These are phyloP conservation scores for Antigone vipio DNA, from an alignment of 2,113 vertebrate species.

Conservation along the genomic window DNA sequence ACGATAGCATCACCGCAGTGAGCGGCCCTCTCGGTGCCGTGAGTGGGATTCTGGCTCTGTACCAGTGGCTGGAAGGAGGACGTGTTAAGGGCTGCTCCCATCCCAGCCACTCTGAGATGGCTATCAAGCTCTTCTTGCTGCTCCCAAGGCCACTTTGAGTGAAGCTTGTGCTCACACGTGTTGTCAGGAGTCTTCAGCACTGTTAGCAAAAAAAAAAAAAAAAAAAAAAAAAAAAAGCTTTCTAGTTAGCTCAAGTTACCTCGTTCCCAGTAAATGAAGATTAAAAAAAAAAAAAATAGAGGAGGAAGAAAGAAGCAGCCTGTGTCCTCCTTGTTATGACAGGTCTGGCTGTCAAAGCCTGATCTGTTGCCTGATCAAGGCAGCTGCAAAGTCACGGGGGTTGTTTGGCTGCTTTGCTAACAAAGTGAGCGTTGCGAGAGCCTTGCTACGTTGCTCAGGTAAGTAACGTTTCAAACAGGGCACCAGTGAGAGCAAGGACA, in stretches of 20 bases:
- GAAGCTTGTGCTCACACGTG: neutral
- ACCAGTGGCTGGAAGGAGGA: neutral
- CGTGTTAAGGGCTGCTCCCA: neutral
- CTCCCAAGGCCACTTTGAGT: neutral
- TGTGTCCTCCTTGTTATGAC: neutral
- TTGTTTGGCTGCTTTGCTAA: neutral
- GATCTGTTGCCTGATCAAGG: neutral
- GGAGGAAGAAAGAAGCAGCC: neutral
- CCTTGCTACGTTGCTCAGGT: neutral
- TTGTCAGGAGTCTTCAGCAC: slow-evolving; percentile 8
- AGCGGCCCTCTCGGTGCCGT: neutral
- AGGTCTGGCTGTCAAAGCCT: neutral
- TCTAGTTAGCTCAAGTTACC: slow-evolving; percentile 54
- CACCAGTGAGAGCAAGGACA: neutral
- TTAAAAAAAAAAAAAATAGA: neutral
- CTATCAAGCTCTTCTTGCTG: neutral
- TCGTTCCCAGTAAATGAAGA: slow-evolving; percentile 23
- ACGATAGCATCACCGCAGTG: neutral
- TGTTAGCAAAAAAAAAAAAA: neutral
- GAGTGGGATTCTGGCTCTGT: neutral
- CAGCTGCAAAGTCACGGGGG: neutral
- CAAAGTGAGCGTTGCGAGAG: accelerated
- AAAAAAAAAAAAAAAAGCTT: neutral
- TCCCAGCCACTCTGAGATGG: neutral
- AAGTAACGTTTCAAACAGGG: neutral